These are phyloP conservation scores for Papilio dardanus DNA, from an alignment of 1,140 invertebrate species.

Conservation along the genomic window DNA sequence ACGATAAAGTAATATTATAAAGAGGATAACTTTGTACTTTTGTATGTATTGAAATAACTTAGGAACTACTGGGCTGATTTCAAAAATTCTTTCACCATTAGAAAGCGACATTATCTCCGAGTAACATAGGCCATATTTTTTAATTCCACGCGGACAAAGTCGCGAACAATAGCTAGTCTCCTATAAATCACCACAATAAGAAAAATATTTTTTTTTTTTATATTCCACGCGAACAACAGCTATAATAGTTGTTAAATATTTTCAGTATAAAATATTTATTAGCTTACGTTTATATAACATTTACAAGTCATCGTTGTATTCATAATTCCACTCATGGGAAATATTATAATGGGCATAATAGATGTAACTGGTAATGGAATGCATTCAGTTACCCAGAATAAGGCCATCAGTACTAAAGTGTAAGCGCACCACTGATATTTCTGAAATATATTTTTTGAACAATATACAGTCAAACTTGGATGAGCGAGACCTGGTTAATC, in stretches of 20 bases:
- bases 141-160: too few species aligned
- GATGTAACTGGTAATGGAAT: constrained; percentile 86
- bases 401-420: constrained; percentile 85
- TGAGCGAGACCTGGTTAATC: too few species aligned
- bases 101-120: too few species aligned
- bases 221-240: neutral
- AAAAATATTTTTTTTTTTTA: neutral
- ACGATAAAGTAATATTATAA: too few species aligned
- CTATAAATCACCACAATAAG: too few species aligned
- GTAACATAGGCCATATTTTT: too few species aligned
- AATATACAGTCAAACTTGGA: neutral
- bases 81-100: too few species aligned
- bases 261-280: neutral
- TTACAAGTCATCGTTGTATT: constrained; percentile 53
- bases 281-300: constrained; percentile 63
- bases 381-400: constrained; percentile 88
- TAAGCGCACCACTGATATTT: constrained; percentile 82
- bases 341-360: constrained; percentile 85
- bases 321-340: constrained; percentile 84
- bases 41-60: too few species aligned
- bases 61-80: too few species aligned
- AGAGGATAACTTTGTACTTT: too few species aligned
- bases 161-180: too few species aligned
- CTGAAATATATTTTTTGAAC: constrained; percentile 43
- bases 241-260: neutral